Conservation (phyloP, 1,140 invertebrate species). For the Scaptodrosophila lebanonensis region DNA sequence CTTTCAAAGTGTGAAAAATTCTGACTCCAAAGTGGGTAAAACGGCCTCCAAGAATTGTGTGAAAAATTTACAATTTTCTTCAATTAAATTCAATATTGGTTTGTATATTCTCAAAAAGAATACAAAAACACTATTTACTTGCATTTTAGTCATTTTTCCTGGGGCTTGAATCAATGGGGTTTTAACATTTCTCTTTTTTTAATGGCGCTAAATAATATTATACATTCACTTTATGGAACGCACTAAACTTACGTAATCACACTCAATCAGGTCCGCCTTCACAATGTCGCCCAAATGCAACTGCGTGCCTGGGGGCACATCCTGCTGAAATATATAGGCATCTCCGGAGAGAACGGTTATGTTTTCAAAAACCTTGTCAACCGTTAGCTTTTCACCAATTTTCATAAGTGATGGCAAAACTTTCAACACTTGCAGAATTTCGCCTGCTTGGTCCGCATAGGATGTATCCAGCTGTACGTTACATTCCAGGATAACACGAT, state of each 20-base stretch:
- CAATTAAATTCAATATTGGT: too few relatives aligned
- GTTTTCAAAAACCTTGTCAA: constrained; percentile 36
- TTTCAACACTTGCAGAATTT: constrained; percentile 54
- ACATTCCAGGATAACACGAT: constrained; percentile 51
- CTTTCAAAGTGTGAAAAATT: too few relatives aligned
- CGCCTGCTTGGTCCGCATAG: constrained; percentile 54
- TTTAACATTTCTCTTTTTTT: too few relatives aligned
- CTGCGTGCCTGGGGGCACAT: constrained; percentile 19
- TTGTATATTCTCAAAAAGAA: too few relatives aligned
- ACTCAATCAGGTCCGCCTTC: constrained; percentile 56
- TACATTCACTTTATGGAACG: too few relatives aligned
- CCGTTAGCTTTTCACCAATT: constrained; percentile 26
- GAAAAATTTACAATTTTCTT: too few relatives aligned
- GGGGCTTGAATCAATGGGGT: too few relatives aligned
- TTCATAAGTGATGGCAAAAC: constrained; percentile 41
- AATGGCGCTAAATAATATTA: too few relatives aligned
- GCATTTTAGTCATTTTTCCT: too few relatives aligned
- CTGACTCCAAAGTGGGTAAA: too few relatives aligned
- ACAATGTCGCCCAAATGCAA: constrained; percentile 58
- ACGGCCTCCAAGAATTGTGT: too few relatives aligned
- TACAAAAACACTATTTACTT: background rate
- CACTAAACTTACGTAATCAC: constrained; percentile 52
- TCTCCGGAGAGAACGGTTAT: constrained; percentile 27
- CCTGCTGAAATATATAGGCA: constrained; percentile 40
- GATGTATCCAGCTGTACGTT: constrained; percentile 52